A percentile compares a stretch with the other conserved stretches of the same genome.
Conservation (phyloP, 2,888 invertebrate species). For the Sthenelais limicola region DNA sequence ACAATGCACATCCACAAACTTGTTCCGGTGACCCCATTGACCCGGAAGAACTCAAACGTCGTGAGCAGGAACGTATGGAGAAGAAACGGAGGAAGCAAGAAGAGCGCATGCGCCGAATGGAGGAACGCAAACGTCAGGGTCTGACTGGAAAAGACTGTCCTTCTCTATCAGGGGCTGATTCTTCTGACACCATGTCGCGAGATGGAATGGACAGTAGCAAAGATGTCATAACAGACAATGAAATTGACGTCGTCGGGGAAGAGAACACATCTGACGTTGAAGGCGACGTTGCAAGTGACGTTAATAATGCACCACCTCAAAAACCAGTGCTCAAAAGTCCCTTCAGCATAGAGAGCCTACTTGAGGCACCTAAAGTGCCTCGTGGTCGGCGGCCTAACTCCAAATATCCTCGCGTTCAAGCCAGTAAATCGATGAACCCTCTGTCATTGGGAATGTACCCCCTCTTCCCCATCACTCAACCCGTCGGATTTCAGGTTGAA, state of each 20-base stretch:
- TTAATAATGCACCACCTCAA: background rate
- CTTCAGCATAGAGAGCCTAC: conserved; percentile 73
- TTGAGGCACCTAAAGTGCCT: conserved; percentile 73
- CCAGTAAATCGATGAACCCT: conserved; percentile 72
- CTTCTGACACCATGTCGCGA: conserved; percentile 22
- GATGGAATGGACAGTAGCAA: conserved; percentile 22
- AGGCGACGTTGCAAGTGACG: background rate
- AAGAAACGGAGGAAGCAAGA: conserved; percentile 89
- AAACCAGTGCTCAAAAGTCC: conserved; percentile 53
- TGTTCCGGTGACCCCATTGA: conserved; percentile 98
- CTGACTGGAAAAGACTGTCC: conserved; percentile 17
- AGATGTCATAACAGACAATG: conserved; percentile 65
- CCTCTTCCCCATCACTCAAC: conserved; percentile 74
- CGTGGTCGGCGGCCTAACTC: conserved; percentile 74
- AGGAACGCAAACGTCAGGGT: conserved; percentile 44
- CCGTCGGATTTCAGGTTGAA: conserved; percentile 72
- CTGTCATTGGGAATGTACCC: conserved; percentile 58
- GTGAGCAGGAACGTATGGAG: conserved; percentile 71
- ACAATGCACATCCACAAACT: conserved; percentile 97
- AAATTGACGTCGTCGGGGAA: conserved; percentile 69
- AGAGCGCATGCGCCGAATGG: conserved; percentile 81
- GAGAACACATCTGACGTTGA: conserved; percentile 10
- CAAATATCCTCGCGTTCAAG: conserved; percentile 74
- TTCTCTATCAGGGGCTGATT: conserved; percentile 26
- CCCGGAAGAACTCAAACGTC: conserved; percentile 76